phyloP scores from a whole-genome alignment of 1,140 invertebrate species.

The Thrips palmi region DNA sequence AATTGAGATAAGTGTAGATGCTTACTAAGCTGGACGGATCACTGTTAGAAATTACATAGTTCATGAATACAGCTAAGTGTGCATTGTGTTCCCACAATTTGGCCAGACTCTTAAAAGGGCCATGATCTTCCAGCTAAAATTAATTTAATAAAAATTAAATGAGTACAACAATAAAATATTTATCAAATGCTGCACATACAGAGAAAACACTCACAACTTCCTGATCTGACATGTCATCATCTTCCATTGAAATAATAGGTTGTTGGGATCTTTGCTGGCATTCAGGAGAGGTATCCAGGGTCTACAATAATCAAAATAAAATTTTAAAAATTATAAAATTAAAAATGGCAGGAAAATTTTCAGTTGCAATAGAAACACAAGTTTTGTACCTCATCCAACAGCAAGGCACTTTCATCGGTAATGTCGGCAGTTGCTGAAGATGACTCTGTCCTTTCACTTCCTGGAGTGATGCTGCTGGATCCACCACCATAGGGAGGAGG shows the following conservation, averaged over 20 bases:
- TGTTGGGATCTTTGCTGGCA: slow-evolving; percentile 13
- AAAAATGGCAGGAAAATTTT: slow-evolving; percentile 2
- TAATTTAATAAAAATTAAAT: slow-evolving; percentile 10
- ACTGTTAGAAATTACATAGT: slow-evolving; percentile 70
- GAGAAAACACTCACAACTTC: slow-evolving; percentile 38
- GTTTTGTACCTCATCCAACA: slow-evolving; percentile 14
- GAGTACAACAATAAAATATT: slow-evolving; percentile 5
- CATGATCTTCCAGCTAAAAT: slow-evolving; percentile 46
- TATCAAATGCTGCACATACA: slow-evolving; percentile 5
- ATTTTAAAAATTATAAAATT: neutral
- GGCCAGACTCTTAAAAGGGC: slow-evolving; percentile 56
- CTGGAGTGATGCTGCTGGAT: neutral
- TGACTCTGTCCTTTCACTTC: neutral
- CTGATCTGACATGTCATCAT: slow-evolving; percentile 76
- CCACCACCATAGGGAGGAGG: slow-evolving; percentile 56
- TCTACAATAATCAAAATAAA: slow-evolving; percentile 2
- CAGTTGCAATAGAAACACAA: slow-evolving; percentile 4
- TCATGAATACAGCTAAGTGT: slow-evolving; percentile 74
- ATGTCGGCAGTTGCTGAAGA: no score
- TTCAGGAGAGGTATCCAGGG: neutral
- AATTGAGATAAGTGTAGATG: slow-evolving; percentile 10
- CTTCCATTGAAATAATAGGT: slow-evolving; percentile 80
- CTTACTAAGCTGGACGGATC: slow-evolving; percentile 60
- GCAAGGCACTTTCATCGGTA: no score
- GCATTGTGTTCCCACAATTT: slow-evolving; percentile 53